A percentile compares a stretch with the other conserved stretches of the same genome.
Evolutionary conservation across 2,888 invertebrate species (phyloP).

Genomic region (Phortica magna): DNA sequence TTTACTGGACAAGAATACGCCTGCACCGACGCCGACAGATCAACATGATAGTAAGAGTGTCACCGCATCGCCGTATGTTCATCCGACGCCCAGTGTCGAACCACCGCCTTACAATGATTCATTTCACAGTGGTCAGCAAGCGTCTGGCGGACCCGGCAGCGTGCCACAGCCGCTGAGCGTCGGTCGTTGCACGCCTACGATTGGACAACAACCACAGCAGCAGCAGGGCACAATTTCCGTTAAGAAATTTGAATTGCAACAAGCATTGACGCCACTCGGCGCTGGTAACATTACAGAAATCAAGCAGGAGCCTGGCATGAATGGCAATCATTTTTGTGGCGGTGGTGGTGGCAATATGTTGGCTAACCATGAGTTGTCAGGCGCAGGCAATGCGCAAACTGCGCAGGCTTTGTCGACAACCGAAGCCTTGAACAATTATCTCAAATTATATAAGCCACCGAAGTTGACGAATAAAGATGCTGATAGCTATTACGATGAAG

Average conservation of each 20-base stretch:
- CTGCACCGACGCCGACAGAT: constrained; percentile 78
- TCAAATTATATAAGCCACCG: constrained; percentile 84
- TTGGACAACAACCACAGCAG: constrained; percentile 35
- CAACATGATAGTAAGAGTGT: constrained; percentile 78
- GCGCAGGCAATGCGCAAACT: neutral
- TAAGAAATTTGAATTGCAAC: constrained; percentile 73
- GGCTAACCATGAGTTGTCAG: neutral
- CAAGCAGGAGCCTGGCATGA: constrained; percentile 58
- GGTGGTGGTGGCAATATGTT: neutral
- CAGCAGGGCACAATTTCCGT: constrained; percentile 69
- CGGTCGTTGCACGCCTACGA: constrained; percentile 59
- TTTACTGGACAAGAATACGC: constrained; percentile 77
- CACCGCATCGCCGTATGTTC: constrained; percentile 77
- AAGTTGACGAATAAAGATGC: constrained; percentile 87
- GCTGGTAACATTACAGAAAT: constrained; percentile 41
- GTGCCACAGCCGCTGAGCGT: constrained; percentile 68
- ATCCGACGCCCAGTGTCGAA: constrained; percentile 76
- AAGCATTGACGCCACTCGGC: constrained; percentile 46
- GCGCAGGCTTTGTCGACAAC: constrained; percentile 48
- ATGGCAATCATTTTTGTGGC: neutral
- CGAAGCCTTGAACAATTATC: constrained; percentile 71
- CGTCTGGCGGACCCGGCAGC: constrained; percentile 58
- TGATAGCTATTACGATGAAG: constrained; percentile 88
- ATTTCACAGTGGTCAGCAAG: constrained; percentile 57
- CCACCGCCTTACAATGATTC: constrained; percentile 73